A percentile compares a stretch with the other conserved stretches of the same genome.
Conservation (phyloP, 2,113 vertebrate genomes). For the Eurypyga helias region DNA sequence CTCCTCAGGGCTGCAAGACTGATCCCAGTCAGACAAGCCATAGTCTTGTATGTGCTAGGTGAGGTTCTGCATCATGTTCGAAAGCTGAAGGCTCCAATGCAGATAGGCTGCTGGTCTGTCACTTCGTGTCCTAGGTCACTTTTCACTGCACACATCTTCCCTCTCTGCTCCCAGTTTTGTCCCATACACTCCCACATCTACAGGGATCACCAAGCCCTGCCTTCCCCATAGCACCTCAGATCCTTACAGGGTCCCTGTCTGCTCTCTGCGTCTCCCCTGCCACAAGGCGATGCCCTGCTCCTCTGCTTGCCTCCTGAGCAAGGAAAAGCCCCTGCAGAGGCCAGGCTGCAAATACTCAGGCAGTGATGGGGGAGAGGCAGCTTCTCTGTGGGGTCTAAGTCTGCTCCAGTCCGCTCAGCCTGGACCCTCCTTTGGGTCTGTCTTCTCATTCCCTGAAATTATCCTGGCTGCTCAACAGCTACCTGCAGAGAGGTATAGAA, state of each 20-base stretch:
- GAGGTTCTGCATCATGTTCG: neutral
- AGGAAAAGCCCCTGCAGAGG: neutral
- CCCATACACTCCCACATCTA: neutral
- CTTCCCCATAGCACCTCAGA: neutral
- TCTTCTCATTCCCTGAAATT: neutral
- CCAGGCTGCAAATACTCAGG: rapidly evolving
- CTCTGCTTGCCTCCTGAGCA: rapidly evolving
- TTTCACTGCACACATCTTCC: neutral
- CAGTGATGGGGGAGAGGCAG: neutral
- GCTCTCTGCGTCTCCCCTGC: neutral
- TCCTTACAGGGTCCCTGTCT: neutral
- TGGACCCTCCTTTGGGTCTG: neutral
- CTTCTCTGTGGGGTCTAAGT: neutral
- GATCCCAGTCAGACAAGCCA: neutral
- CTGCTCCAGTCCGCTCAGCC: neutral
- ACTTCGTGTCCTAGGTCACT: neutral
- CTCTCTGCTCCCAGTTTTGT: neutral
- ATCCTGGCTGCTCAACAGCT: neutral
- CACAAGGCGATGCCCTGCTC: rapidly evolving
- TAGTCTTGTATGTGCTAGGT: neutral
- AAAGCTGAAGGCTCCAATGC: neutral
- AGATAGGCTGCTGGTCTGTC: neutral
- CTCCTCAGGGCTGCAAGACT: no score
- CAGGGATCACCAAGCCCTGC: neutral
- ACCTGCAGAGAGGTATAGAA: neutral